Base-by-base conservation (phyloP, 2,888 invertebrate species). In the Monopis laevigella region DNA sequence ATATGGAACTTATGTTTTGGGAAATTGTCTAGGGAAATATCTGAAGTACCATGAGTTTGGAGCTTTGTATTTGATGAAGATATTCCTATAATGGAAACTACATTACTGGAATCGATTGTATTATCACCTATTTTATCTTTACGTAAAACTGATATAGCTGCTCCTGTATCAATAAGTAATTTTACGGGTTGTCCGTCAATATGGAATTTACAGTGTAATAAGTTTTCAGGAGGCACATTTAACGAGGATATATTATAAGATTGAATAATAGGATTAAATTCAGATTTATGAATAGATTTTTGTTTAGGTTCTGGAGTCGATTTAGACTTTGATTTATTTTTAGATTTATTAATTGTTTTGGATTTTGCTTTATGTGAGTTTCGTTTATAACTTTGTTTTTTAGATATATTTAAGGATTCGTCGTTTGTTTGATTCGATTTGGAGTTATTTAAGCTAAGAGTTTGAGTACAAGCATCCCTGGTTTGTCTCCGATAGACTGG, bases 171-270 rank as follows among this genome's bases (percentile, higher is more conserved):
- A 8, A 52, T 44, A 14, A 53, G 32, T 10, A 51, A 32, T 7
- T 44, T 49, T 1, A 53, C 44, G 4, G 51, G 51, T 19, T 51
- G 36, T 6, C 46, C 46, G 44, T 51, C 46, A 3, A 52, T 35
- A 19, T 52, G 50, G 32, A 54, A 51, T 11, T 32, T 49, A 29
- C 52, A 52, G 39, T 52, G 50, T 30, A 52, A 34, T 18, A 52
- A 40, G 32, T 53, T 53, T 50, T 54, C 52, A 19, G 50, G 52
- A 41, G 53, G 52, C 7, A 53, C 42, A 35, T 54, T 54, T n/a
- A 52, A 30, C n/a, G 52, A 44, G 2, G 50, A 51, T 14, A 55
- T 51, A 24, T 39, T 45, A 34, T 44, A 49, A 1, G 49, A 47
- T 45, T 47, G 12, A n/a, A n/a, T n/a, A n/a, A n/a, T n/a, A 19